These are phyloP conservation scores for Halisarca cf. caerulea DNA, from an alignment of 37 sponge, comb jelly and placozoan species.

Conservation along the genomic window DNA sequence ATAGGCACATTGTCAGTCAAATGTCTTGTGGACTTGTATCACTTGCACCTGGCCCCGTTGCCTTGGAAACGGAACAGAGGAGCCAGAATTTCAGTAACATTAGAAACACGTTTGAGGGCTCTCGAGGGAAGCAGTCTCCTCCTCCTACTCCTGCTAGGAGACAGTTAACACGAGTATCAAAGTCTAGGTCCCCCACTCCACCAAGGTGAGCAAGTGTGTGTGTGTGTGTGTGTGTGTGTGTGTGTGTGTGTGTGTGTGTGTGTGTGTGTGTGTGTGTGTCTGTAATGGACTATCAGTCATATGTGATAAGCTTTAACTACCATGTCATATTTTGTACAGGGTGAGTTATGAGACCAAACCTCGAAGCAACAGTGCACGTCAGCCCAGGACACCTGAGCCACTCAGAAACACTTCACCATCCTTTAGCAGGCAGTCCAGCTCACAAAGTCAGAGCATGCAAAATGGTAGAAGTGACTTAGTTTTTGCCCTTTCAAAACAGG, in stretches of 20 bases:
- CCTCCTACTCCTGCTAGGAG: background rate
- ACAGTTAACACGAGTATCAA: background rate
- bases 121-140: background rate
- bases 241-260: background rate
- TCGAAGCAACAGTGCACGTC: background rate
- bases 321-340: background rate
- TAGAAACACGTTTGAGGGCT: background rate
- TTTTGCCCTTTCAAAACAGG: too few species aligned
- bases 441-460: too few species aligned
- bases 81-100: background rate
- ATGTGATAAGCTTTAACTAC: too few species aligned
- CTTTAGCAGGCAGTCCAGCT: too few species aligned
- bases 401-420: too few species aligned
- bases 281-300: too few species aligned
- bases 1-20: too few species aligned
- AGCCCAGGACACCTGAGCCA: too few species aligned
- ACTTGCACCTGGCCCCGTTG: background rate
- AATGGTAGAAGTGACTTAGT: too few species aligned
- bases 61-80: background rate
- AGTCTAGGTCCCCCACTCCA: background rate
- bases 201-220: background rate
- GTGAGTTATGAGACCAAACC: conserved; percentile 19
- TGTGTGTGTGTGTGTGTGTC: too few species aligned
- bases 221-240: conserved; percentile 2
- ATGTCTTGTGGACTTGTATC: conserved; percentile 2